Evolutionary conservation across 2,888 invertebrate species (phyloP).

Genomic region (Caenorhabditis angaria): DNA sequence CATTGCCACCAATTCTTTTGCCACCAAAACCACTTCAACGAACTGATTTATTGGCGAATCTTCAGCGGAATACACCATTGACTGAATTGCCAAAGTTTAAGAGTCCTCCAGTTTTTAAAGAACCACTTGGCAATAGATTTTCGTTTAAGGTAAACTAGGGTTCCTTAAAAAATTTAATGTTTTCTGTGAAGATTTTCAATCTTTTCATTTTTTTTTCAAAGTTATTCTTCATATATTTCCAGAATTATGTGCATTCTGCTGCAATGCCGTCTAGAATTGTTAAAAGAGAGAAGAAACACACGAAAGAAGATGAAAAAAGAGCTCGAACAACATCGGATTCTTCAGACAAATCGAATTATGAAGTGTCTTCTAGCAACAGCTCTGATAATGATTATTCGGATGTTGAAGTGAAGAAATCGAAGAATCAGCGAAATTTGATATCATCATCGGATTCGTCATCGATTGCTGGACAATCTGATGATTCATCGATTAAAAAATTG

Average conservation of each 20-base stretch:
- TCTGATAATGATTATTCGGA: neutral
- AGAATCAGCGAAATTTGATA: neutral
- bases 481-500: too few species aligned
- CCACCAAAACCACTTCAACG: neutral
- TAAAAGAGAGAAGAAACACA: slow-evolving; percentile 1
- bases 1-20: too few species aligned
- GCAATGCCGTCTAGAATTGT: neutral
- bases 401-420: neutral
- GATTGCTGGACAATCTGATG: neutral
- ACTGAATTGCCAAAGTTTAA: neutral
- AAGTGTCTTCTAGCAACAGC: neutral
- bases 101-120: neutral
- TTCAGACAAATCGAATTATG: neutral
- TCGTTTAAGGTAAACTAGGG: too few species aligned
- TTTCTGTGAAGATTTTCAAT: neutral
- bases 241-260: neutral
- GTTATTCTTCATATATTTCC: neutral
- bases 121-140: neutral
- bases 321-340: neutral
- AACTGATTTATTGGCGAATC: neutral
- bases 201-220: too few species aligned
- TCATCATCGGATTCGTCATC: neutral
- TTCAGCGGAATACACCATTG: neutral
- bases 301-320: neutral
- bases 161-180: neutral